Base-by-base conservation (phyloP, 2,888 invertebrate species). In the Clistopyga incitator region DNA sequence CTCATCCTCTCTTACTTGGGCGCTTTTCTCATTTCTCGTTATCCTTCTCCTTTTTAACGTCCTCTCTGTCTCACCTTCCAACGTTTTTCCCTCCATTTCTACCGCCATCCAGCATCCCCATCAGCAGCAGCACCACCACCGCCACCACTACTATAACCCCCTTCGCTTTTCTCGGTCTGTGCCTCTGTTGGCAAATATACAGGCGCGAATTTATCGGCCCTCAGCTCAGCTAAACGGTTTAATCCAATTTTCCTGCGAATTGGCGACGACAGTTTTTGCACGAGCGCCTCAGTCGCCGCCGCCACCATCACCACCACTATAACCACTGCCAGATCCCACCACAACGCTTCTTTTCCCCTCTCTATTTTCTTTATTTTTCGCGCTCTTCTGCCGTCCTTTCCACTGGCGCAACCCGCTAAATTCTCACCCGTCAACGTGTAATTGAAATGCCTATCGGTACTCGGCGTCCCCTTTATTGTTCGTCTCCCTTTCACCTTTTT, bases 221-320 rank as follows among this genome's bases (percentile, higher is more conserved):
- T 85, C 82, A 74, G 65, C 84, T 78, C 75, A 68, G 81, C 81
- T 87, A 87, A 87, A 86, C 87, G 86, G 85, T 85, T 86, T 86
- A 87, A 87, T 87, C 87, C 87, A 87, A 87, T 87, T 87, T 87
- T 86, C 87, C 86, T 86, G 65, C 87, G 86, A 87, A 87, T 86
- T 87, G 87, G 86, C 84, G 86, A 86, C 85, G 85, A 86, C 86
- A 86, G 86, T 86, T 86, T 87, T 87, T 87, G 78, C 83, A 78
- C 78, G 78, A 85, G 70, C 61, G 77, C 75, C 83, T 84, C 82
- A 79, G 78, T 77, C 81, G 67, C 67, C 65, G 47, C 54, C 50
- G 18, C 72, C 45, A 67, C 79, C 78, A 79, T 78, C 82, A 77
- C 74, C 20, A 38, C 61, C 65, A 45, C 75, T 72, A 71, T 68